phyloP scores from a whole-genome alignment of 2,888 invertebrate genomes.

The Isoperla grammatica region DNA sequence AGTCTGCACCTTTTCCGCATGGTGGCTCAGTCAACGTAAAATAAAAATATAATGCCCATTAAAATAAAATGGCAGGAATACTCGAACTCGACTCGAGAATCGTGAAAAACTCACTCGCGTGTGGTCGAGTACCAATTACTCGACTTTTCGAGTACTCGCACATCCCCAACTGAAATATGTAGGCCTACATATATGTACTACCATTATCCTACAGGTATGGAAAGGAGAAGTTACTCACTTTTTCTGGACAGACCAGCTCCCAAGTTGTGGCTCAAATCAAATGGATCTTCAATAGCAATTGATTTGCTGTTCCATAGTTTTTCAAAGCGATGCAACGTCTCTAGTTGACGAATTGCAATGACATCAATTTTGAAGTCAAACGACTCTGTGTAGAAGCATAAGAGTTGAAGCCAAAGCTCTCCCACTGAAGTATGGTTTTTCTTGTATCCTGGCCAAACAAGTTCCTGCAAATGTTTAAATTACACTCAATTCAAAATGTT shows the following conservation, averaged over 20 bases:
- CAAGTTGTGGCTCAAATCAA: slow-evolving; percentile 53
- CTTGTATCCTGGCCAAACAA: slow-evolving; percentile 43
- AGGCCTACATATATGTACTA: no score
- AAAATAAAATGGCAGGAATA: no score
- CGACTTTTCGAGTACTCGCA: no score
- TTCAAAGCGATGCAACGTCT: slow-evolving; percentile 46
- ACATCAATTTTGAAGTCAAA: slow-evolving; percentile 48
- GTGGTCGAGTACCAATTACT: no score
- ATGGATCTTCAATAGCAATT: slow-evolving; percentile 57
- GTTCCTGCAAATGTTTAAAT: neutral
- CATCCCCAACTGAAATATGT: no score
- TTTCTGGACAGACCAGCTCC: slow-evolving; percentile 49
- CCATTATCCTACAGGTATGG: no score
- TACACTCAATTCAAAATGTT: neutral
- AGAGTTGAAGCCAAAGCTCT: slow-evolving; percentile 49
- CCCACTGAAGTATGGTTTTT: slow-evolving; percentile 45
- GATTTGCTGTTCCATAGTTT: slow-evolving; percentile 51
- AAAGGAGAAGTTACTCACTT: slow-evolving; percentile 47
- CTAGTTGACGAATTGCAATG: slow-evolving; percentile 45
- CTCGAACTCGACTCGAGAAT: no score
- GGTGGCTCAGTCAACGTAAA: no score
- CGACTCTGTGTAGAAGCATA: slow-evolving; percentile 50
- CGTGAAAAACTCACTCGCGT: no score
- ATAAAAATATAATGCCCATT: no score
- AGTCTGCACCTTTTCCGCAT: no score